Percentiles rank a stretch among this genome's conserved stretches.
phyloP scores from a whole-genome alignment of 2,888 invertebrate genomes.

The Clitarchus hookeri region DNA sequence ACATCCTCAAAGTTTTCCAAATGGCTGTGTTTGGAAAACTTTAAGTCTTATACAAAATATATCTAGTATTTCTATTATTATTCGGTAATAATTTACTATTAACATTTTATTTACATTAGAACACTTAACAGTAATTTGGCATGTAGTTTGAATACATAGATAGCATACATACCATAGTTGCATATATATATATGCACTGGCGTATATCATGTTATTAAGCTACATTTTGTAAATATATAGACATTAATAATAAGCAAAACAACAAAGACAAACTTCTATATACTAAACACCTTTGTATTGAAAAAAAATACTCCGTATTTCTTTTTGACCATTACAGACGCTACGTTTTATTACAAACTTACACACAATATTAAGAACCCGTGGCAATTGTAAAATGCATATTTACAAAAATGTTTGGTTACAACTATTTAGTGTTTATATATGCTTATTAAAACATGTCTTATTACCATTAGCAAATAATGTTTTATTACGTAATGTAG shows the following conservation, averaged over 20 bases:
- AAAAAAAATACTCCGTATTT: too few relatives aligned
- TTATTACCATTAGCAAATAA: neutral
- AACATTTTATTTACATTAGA: neutral
- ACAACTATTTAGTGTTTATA: neutral
- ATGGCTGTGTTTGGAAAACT: slow-evolving; percentile 17
- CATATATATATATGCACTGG: neutral
- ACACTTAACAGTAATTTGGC: neutral
- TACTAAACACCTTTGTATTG: neutral
- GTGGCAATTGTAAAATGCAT: neutral
- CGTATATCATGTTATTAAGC: neutral
- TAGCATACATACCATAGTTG: neutral
- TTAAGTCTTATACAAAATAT: slow-evolving; percentile 21
- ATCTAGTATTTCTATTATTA: neutral
- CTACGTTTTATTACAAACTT: neutral
- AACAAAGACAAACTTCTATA: neutral
- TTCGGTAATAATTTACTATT: neutral
- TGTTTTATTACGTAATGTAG: neutral
- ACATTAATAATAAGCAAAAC: neutral
- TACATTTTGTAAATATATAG: neutral
- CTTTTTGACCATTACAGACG: too few relatives aligned
- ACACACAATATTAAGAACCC: neutral
- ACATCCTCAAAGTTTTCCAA: slow-evolving; percentile 4
- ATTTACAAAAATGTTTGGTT: neutral
- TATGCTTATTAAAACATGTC: neutral
- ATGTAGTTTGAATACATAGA: neutral